Evolutionary conservation across 2,888 invertebrate species (phyloP), one percentile per base, ranked within the genome.

Genomic region (Cheilosia scutellata): DNA sequence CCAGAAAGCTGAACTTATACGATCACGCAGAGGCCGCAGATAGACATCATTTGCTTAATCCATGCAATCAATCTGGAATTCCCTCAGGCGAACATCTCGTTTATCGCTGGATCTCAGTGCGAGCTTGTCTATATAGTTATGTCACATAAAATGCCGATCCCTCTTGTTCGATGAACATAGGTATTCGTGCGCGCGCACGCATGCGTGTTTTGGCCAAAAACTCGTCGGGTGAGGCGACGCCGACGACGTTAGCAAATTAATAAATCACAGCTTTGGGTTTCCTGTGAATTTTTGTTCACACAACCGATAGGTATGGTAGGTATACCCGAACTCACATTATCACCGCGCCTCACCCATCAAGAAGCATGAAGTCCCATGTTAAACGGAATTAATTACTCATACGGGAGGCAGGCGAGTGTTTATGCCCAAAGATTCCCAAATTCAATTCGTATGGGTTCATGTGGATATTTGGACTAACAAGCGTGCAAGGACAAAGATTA

Each of bases 71-170:
- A 87, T 87, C 82, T 87, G 77, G 82, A 74, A 78, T 87, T 74
- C 74, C 87, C 87, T 82, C 77, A 33, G 87, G 87, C 82, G 44
- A 82, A 63, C 66, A 62, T 62, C 37, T 11, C 27, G 55, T 33
- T 31, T 78, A 63, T 65, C 40, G 47, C 49, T 44, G 27, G 31
- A 9, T 33, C 49, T 33, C 31, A 44, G 55, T 66, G 57, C 76
- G 44, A 20, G 62, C 47, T 62, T 63, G 62, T 66, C 49, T 25
- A 2, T 51, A 51, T 76, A 71, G 82, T 82, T 86, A 86, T 86
- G 86, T 86, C 86, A 86, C 86, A 86, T 77, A 76, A 86, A 82
- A 71, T 72, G 84, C 84, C 82, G 72, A 86, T 68, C 86, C 86
- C 72, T 63, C 42, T 44, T 60, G 27, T 58, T 40, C 37, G 60